phyloP scores from a whole-genome alignment of 1,140 invertebrate genomes.

The Maniola jurtina region DNA sequence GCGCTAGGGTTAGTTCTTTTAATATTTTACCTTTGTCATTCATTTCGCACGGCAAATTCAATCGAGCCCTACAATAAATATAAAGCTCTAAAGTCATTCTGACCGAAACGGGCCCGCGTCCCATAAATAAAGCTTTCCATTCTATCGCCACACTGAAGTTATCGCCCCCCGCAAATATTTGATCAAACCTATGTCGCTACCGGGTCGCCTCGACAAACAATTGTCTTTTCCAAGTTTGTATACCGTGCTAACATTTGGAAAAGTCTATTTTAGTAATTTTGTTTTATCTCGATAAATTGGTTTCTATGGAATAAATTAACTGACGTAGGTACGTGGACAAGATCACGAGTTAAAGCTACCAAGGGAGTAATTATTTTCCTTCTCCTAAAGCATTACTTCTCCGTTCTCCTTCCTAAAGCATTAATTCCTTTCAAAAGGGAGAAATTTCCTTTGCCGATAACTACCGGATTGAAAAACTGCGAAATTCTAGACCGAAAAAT shows the following conservation, averaged over 20 bases:
- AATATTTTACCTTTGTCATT: background rate
- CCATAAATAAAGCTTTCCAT: conserved; percentile 7
- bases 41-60: background rate
- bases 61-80: background rate
- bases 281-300: too few species aligned
- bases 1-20: background rate
- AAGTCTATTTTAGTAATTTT: too few species aligned
- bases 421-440: too few species aligned
- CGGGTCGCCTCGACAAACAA: background rate
- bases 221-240: background rate
- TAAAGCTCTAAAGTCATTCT: background rate
- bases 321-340: background rate
- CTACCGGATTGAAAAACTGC: too few species aligned
- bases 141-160: conserved; percentile 6
- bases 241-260: too few species aligned
- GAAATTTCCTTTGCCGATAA: too few species aligned
- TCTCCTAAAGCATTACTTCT: too few species aligned
- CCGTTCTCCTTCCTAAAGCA: too few species aligned
- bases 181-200: background rate
- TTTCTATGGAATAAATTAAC: too few species aligned
- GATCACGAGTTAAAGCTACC: too few species aligned
- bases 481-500: too few species aligned
- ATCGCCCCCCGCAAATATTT: conserved; percentile 17
- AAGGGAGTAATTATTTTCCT: too few species aligned
- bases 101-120: background rate